These are phyloP conservation scores for Opisthocomus hoazin DNA, from an alignment of 2,113 vertebrate species.

Conservation along the genomic window DNA sequence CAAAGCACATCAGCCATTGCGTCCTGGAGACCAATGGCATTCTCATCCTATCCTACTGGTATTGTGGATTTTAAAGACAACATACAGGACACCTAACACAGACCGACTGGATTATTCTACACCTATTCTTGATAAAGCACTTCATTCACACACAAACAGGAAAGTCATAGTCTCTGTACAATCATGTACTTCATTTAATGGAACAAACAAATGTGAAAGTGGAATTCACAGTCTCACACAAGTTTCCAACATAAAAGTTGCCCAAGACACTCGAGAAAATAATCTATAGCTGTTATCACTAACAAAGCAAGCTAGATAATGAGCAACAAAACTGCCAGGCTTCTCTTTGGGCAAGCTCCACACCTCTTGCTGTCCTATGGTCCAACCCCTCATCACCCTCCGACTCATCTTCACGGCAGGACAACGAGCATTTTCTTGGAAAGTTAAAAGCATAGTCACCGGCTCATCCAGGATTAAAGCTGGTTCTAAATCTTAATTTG, in stretches of 20 bases:
- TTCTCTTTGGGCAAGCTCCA: neutral
- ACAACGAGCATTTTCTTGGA: neutral
- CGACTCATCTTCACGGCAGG: neutral
- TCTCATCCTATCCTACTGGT: neutral
- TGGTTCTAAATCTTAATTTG: neutral
- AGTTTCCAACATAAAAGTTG: neutral
- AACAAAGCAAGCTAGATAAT: neutral
- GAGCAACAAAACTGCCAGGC: neutral
- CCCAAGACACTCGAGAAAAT: neutral
- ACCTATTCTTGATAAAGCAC: neutral
- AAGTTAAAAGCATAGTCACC: neutral
- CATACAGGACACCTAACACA: neutral
- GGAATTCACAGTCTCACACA: neutral
- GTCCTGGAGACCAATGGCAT: neutral
- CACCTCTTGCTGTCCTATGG: fast-evolving
- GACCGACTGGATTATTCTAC: fast-evolving
- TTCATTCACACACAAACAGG: neutral
- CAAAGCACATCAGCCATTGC: neutral
- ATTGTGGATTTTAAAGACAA: neutral
- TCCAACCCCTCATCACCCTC: neutral
- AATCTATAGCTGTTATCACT: neutral
- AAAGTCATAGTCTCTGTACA: neutral
- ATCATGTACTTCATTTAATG: neutral
- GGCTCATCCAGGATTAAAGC: neutral
- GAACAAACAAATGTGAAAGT: neutral